Evolutionary conservation across 2,797 vertebrate species (phyloP).

Genomic region (Salmo trutta): DNA sequence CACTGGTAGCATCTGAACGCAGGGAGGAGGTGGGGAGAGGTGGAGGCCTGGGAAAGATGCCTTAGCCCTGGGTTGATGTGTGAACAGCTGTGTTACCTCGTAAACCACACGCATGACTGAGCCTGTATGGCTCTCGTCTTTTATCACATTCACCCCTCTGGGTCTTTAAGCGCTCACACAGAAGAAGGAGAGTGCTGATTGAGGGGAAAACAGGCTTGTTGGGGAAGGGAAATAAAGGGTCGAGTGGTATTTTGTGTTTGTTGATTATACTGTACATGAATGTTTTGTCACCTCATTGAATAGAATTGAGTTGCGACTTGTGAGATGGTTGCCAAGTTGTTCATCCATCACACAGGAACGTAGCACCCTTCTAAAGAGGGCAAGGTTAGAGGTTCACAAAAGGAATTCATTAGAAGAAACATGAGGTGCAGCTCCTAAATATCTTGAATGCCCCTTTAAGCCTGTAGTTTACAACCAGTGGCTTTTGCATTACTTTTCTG

Average conservation of each 20-base stretch:
- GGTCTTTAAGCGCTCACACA: slow-evolving; percentile 41
- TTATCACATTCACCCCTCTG: slow-evolving; percentile 62
- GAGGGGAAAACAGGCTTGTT: slow-evolving; percentile 53
- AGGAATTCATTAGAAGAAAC: not conserved
- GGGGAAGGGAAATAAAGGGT: not conserved
- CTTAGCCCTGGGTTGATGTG: slow-evolving; percentile 64
- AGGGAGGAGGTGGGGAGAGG: not conserved
- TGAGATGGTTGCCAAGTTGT: not conserved
- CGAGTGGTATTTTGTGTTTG: slow-evolving; percentile 15
- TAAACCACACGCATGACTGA: slow-evolving; percentile 71
- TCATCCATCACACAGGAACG: slow-evolving; percentile 20
- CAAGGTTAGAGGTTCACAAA: not conserved
- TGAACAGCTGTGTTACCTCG: slow-evolving; percentile 57
- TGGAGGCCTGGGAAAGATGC: slow-evolving; percentile 37
- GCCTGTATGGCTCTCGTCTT: slow-evolving; percentile 67
- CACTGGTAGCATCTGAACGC: slow-evolving; percentile 62
- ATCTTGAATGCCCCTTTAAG: not conserved
- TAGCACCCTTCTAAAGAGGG: slow-evolving; percentile 17
- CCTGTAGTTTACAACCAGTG: not conserved
- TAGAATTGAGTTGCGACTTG: not conserved
- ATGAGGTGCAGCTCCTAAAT: not conserved
- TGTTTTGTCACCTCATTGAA: slow-evolving; percentile 17
- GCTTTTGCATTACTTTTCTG: not conserved
- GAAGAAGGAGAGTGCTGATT: slow-evolving; percentile 41
- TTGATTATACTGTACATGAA: not conserved